Percentiles rank a stretch among this genome's conserved stretches.
phyloP scores from a whole-genome alignment of 2,113 vertebrate species.

The Neotragus pygmaeus region DNA sequence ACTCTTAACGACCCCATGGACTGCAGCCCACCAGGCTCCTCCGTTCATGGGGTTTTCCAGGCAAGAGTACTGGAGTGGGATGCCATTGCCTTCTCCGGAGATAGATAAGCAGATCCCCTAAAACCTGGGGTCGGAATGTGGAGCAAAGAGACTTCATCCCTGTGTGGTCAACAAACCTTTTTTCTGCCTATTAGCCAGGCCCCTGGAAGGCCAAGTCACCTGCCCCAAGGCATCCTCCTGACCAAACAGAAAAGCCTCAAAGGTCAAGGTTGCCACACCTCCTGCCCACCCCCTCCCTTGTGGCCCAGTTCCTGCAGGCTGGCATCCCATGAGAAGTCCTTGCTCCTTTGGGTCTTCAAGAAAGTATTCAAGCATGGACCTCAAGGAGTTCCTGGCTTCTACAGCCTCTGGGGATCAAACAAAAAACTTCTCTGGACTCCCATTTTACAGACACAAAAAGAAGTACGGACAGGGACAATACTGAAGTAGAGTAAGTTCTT shows the following conservation, averaged over 20 bases:
- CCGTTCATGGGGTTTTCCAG: too few species aligned
- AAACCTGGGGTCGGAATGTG: neutral
- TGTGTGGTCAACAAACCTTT: neutral
- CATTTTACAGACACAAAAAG: neutral
- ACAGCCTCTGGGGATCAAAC: neutral
- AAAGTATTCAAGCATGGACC: neutral
- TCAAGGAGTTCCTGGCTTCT: neutral
- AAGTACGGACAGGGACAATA: neutral
- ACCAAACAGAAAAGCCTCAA: conserved; percentile 7
- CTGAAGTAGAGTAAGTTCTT: neutral
- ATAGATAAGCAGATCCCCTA: neutral
- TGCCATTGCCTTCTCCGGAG: neutral
- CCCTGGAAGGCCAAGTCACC: neutral
- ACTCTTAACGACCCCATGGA: too few species aligned
- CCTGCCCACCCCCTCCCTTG: neutral
- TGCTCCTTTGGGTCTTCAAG: neutral
- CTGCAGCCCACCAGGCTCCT: too few species aligned
- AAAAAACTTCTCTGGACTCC: neutral
- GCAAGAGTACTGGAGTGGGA: too few species aligned
- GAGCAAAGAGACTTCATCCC: neutral
- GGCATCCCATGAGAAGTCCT: neutral
- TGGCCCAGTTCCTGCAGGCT: neutral
- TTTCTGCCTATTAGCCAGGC: neutral
- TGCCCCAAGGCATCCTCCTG: neutral
- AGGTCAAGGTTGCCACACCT: neutral